A percentile compares a stretch with the other conserved stretches of the same genome.
Evolutionary conservation across 1,140 invertebrate genomes (phyloP).

Genomic region (Orchesella cincta): DNA sequence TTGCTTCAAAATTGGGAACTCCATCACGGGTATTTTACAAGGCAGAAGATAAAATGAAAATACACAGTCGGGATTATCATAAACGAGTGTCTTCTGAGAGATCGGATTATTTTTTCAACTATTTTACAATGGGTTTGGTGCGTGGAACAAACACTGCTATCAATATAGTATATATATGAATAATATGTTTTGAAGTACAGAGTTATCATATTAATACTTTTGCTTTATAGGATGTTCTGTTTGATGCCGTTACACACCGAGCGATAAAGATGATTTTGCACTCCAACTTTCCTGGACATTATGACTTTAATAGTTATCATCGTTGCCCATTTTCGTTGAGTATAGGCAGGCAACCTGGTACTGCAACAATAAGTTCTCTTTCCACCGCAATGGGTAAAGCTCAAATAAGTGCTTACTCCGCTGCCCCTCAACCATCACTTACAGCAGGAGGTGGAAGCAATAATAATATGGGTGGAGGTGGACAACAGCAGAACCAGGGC

Average conservation of each 20-base stretch:
- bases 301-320: constrained; percentile 85
- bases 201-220: constrained; percentile 28
- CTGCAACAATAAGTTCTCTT: neutral
- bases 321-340: constrained; percentile 46
- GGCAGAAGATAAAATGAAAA: constrained; percentile 97
- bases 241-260: constrained; percentile 89
- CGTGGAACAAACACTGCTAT: constrained; percentile 58
- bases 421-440: neutral
- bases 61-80: constrained; percentile 86
- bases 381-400: neutral
- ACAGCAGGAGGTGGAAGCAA: constrained; percentile 1
- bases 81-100: constrained; percentile 72
- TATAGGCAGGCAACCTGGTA: constrained; percentile 29
- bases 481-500: neutral
- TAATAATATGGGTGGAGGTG: constrained; percentile 19
- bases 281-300: constrained; percentile 98
- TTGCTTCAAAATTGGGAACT: constrained; percentile 74
- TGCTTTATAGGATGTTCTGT: constrained; percentile 84
- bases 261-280: constrained; percentile 97
- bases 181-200: neutral
- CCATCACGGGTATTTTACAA: constrained; percentile 87
- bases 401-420: neutral
- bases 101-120: constrained; percentile 95
- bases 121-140: constrained; percentile 92
- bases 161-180: neutral